Evolutionary conservation across 2,797 vertebrate species (phyloP), one percentile per base, ranked within the genome.

Genomic region (Ceyx erithaca): DNA sequence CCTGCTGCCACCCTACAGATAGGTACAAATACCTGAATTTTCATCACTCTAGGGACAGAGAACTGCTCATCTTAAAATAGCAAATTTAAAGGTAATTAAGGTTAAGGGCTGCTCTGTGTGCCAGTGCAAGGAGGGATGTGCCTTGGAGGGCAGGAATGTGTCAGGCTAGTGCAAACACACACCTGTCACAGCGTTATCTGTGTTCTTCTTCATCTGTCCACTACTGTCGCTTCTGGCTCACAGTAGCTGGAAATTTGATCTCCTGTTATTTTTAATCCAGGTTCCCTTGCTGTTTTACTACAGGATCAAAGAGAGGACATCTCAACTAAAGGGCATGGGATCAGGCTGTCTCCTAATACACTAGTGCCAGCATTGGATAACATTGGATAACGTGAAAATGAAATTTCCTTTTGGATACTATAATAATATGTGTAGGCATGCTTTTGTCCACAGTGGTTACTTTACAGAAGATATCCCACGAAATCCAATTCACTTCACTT

Each of bases 331-430:
- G 35, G 64, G 23, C 28, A 58, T 30, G 14, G n/a, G 48, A 35
- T 52, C 49, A 84, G 25, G 12, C n/a, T 52, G 14, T 43, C 31
- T 67, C 13, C n/a, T 45, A 25, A 54, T 31, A 30, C 79, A 33
- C 13, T n/a, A 31, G 40, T 61, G n/a, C 7, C 45, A 68, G 66
- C 6, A 19, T 3, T 64, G 59, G 28, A 7, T 79, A 55, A 73
- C 35, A 77, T 37, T 37, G 37, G 37, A 37, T 37, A 37, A 57
- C 43, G 69, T 72, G 63, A 33, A 92, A 84, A 91, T 30, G 2
- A 64, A 94, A 67, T 85, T 82, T 90, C 83, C 80, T 70, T 92
- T 76, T 66, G 72, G 28, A 35, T 69, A 20, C 70, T 37, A 37
- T 37, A 46, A 18, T 58, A 87, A 51, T 10, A 3, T 18, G 14